Evolutionary conservation across 2,888 invertebrate genomes (phyloP), one percentile per base, ranked within the genome.

Genomic region (Cataglyphis cursor): DNA sequence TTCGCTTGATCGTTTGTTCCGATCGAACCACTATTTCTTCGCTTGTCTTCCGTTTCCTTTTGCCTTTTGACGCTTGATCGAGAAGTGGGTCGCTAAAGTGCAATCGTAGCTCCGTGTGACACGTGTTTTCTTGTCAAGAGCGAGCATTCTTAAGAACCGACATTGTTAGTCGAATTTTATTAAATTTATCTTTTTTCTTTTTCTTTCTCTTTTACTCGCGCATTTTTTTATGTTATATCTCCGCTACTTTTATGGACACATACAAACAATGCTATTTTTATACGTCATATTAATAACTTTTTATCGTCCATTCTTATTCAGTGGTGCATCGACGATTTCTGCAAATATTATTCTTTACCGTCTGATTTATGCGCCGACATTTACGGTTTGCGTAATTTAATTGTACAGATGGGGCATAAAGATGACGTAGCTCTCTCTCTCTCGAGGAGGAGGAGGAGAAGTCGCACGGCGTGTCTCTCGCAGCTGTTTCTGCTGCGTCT

Each of bases 311-410:
- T 41, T 54, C 24, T 31, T 21, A 54, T 64, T 51, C 24, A 54
- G 15, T 28, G 15, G 38, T 1, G 28, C 38, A 76, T 54, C 28
- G 76, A 66, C 38, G 57, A 35, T 64, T 54, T 41, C 57, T 54
- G 68, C 62, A 54, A 48, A 18, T 51, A 48, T 54, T 64, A 65
- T 41, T 66, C 51, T 44, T 41, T 21, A 59, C 41, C 35, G 59
- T 68, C 80, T 90, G 92, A 92, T 92, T 92, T 92, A 92, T 88
- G 86, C 76, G 72, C 80, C 68, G 88, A 90, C 91, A 83, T 92
- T 92, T 91, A 91, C 86, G 88, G 87, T 92, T 91, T 88, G 89
- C 90, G 90, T 92, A 92, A 93, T 92, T 92, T 92, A 91, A 93
- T 93, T 92, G 92, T 92, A 85, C 88, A 90, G 90, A 90, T 91